A percentile compares a stretch with the other conserved stretches of the same genome.
Conservation (phyloP, 2,797 vertebrate species). For the Falco naumanni region DNA sequence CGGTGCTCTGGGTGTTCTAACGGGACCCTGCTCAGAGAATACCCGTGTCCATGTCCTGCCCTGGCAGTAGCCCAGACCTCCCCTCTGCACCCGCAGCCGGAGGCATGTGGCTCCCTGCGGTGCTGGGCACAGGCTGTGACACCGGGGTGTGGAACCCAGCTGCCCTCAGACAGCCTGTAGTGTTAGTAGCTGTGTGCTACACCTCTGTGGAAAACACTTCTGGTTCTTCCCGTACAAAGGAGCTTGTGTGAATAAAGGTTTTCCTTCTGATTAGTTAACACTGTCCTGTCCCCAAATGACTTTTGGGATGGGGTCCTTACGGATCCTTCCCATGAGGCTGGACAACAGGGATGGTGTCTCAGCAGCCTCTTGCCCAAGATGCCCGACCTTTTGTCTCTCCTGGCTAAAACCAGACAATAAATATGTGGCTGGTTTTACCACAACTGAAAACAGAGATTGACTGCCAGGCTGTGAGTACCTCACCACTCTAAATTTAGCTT, state of each 20-base stretch:
- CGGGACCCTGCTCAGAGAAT: not conserved
- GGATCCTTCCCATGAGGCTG: not conserved
- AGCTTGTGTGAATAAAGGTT: not conserved
- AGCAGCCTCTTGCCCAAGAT: not conserved
- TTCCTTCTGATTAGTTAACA: not conserved
- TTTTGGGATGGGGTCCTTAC: not conserved
- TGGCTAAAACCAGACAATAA: not conserved
- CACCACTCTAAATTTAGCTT: conserved; percentile 32
- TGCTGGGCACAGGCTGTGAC: fast-evolving
- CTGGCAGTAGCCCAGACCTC: not conserved
- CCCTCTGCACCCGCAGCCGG: not conserved
- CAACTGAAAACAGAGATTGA: conserved; percentile 29
- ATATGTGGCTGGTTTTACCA: not conserved
- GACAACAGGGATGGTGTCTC: not conserved
- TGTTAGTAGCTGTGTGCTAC: not conserved
- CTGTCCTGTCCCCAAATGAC: fast-evolving
- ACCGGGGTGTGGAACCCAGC: not conserved
- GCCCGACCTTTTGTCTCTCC: not conserved
- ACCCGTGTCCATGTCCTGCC: not conserved
- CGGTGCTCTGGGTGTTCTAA: not conserved
- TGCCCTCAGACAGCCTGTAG: fast-evolving
- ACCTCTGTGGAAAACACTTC: not conserved
- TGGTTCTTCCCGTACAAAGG: not conserved
- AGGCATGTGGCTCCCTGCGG: fast-evolving
- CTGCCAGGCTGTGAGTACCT: not conserved